These are phyloP conservation scores for Porites evermanni DNA, from an alignment of 92 coral and sea anemone species.

Conservation along the genomic window DNA sequence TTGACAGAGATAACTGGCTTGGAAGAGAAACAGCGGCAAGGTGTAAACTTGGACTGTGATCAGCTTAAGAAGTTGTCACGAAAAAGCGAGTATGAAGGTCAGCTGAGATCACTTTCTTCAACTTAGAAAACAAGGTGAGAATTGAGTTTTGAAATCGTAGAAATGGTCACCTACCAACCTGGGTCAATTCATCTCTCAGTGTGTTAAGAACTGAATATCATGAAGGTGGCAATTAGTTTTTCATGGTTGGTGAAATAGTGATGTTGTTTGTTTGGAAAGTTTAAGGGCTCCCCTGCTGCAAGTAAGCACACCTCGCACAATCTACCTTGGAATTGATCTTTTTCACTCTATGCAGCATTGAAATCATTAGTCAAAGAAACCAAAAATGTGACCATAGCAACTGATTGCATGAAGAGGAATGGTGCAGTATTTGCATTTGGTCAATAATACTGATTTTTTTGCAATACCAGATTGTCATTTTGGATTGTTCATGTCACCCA, in stretches of 20 bases:
- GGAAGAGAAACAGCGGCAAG: constrained; percentile 68
- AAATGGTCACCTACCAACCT: neutral
- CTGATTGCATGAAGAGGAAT: constrained; percentile 17
- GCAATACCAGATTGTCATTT: neutral
- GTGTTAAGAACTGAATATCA: no score
- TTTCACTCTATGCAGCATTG: neutral
- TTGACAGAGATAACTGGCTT: constrained; percentile 72
- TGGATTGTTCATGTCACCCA: neutral
- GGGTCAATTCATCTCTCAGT: neutral
- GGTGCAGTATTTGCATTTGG: neutral
- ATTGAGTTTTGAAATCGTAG: no score
- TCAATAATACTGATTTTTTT: neutral
- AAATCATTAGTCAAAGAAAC: neutral
- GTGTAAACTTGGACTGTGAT: constrained; percentile 85
- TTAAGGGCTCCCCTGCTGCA: no score
- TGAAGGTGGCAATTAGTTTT: no score
- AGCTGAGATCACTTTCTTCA: constrained; percentile 48
- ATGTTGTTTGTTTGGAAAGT: neutral
- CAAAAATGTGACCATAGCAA: neutral
- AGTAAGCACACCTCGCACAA: neutral
- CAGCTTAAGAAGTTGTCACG: constrained; percentile 89
- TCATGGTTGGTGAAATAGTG: neutral
- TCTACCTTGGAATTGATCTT: neutral
- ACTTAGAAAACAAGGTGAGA: constrained; percentile 24
- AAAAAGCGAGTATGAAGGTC: constrained; percentile 79